Conservation (phyloP, 2,797 vertebrate genomes). For the Acipenser transmontanus region DNA sequence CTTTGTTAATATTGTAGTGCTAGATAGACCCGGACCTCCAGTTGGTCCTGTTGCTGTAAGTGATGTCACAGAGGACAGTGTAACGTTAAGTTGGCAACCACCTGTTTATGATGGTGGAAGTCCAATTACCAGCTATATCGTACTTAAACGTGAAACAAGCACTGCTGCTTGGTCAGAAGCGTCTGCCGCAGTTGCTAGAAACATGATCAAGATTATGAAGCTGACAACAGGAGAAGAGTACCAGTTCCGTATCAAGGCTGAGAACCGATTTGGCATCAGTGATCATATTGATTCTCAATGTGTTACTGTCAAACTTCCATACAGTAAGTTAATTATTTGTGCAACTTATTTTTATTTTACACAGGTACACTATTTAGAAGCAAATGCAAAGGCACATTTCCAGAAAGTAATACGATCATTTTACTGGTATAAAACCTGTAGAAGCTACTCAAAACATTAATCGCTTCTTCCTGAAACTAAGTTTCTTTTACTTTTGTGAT, state of each 20-base stretch:
- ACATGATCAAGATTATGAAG: constrained; percentile 79
- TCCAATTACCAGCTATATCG: constrained; percentile 90
- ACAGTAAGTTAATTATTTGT: constrained; percentile 74
- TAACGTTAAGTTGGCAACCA: constrained; percentile 83
- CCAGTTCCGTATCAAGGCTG: constrained; percentile 94
- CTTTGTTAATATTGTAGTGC: constrained; percentile 77
- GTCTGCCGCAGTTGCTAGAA: constrained; percentile 83
- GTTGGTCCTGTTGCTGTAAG: constrained; percentile 81
- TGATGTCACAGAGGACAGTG: constrained; percentile 81
- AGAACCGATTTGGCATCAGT: constrained; percentile 90
- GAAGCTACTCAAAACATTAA: no score
- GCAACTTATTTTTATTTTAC: background rate
- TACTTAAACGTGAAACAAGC: constrained; percentile 90
- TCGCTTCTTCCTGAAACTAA: no score
- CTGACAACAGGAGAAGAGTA: constrained; percentile 92
- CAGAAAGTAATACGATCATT: constrained; percentile 1
- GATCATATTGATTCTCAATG: constrained; percentile 83
- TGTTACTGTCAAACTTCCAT: constrained; percentile 86
- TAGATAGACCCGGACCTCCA: constrained; percentile 87
- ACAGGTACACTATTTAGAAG: background rate
- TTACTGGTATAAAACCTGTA: constrained; percentile 9
- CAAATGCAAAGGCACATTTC: no score
- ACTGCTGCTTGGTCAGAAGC: constrained; percentile 89
- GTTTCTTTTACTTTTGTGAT: no score
- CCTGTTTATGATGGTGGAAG: constrained; percentile 89